Evolutionary conservation across 1,140 invertebrate species (phyloP).

Genomic region (Ceratina calcarata): DNA sequence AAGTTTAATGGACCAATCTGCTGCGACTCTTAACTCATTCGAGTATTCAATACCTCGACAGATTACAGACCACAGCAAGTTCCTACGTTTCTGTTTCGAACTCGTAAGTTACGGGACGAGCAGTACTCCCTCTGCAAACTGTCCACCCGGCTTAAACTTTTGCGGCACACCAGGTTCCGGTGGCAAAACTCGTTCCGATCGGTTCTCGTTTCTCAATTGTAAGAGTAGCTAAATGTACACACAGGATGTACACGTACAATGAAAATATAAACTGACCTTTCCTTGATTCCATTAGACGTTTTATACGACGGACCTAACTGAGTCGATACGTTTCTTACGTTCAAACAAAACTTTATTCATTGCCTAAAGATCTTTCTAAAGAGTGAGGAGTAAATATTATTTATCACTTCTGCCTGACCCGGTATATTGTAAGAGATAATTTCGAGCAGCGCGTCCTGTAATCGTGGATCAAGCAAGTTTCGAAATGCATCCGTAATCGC

Average conservation of each 20-base stretch:
- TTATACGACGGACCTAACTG: no score
- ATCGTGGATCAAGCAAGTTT: slow-evolving; percentile 15
- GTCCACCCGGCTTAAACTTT: slow-evolving; percentile 20
- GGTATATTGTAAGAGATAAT: no score
- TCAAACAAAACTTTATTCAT: no score
- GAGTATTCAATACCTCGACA: not conserved
- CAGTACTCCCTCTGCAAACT: slow-evolving; percentile 7
- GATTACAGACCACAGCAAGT: not conserved
- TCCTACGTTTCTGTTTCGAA: slow-evolving; percentile 17
- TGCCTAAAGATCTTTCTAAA: no score
- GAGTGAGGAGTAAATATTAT: not conserved
- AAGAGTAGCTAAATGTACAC: not conserved
- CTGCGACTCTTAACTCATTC: no score
- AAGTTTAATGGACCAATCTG: slow-evolving; percentile 8
- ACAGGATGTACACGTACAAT: not conserved
- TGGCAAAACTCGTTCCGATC: slow-evolving; percentile 11
- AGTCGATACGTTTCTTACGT: no score
- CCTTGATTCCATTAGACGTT: not conserved
- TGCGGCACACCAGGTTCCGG: not conserved
- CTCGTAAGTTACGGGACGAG: slow-evolving; percentile 2
- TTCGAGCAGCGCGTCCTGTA: not conserved
- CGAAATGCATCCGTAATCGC: not conserved
- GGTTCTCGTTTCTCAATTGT: not conserved
- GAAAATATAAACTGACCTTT: not conserved
- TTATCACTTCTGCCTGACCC: no score